phyloP scores from a whole-genome alignment of 2,113 vertebrate genomes.

The Arvicanthis niloticus region DNA sequence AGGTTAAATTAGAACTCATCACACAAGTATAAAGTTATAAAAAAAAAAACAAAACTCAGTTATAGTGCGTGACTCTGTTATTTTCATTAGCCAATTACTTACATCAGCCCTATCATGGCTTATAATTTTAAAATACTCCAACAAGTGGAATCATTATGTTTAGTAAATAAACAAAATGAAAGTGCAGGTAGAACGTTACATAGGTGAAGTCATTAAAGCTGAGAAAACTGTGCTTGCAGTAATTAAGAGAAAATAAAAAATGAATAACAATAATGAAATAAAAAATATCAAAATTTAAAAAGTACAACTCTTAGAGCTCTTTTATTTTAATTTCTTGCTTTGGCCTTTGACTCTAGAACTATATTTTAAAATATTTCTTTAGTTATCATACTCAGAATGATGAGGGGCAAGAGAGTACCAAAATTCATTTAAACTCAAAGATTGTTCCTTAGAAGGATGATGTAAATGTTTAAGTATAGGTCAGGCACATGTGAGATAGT shows the following conservation, averaged over 20 bases:
- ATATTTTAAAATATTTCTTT: neutral
- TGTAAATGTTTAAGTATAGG: neutral
- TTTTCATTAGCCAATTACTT: neutral
- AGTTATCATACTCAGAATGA: neutral
- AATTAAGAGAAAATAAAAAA: neutral
- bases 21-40: neutral
- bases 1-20: neutral
- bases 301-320: neutral
- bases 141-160: neutral
- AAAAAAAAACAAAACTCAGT: neutral
- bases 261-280: neutral
- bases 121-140: conserved; percentile 46
- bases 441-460: neutral
- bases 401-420: neutral
- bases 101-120: neutral
- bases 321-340: conserved; percentile 19
- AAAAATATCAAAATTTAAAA: neutral
- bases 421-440: neutral
- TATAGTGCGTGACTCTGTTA: neutral
- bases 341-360: neutral
- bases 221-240: too few relatives aligned
- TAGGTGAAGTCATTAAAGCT: neutral
- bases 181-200: neutral
- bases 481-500: neutral
- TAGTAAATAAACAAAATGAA: neutral